Evolutionary conservation across 2,888 invertebrate genomes (phyloP).

Genomic region (Leucophenga maculata): DNA sequence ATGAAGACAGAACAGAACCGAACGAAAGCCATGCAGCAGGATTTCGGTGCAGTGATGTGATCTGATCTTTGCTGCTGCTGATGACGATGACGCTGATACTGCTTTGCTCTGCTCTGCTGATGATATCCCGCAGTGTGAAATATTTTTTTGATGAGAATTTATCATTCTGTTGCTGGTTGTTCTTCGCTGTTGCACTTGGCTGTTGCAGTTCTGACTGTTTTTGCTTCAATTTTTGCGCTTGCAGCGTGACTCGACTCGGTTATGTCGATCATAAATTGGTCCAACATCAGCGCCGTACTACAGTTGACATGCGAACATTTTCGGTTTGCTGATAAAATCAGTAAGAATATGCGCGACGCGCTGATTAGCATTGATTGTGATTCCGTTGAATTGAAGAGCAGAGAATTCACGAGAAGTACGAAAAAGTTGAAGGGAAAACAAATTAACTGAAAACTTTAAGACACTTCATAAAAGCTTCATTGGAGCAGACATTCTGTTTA

Average conservation of each 20-base stretch:
- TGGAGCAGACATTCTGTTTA: too few species aligned
- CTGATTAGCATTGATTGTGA: too few species aligned
- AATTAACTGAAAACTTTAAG: too few species aligned
- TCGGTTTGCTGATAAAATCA: conserved; percentile 8
- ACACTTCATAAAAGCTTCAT: too few species aligned
- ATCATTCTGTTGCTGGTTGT: conserved; percentile 48
- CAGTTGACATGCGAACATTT: conserved; percentile 40
- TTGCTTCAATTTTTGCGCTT: conserved; percentile 11
- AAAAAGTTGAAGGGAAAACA: too few species aligned
- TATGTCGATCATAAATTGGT: conserved; percentile 65
- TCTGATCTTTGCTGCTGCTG: conserved; percentile 32
- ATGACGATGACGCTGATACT: background rate
- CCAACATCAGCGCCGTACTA: conserved; percentile 36
- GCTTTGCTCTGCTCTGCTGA: conserved; percentile 35
- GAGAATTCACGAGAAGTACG: too few species aligned
- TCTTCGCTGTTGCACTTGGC: background rate
- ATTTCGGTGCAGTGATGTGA: conserved; percentile 35
- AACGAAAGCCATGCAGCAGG: background rate
- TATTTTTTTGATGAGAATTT: conserved; percentile 65
- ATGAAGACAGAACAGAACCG: background rate
- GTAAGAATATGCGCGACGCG: background rate
- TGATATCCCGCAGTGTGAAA: conserved; percentile 63
- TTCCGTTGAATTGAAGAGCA: too few species aligned
- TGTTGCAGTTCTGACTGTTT: too few species aligned
- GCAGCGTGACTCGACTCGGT: conserved; percentile 38